Evolutionary conservation across 2,888 invertebrate genomes (phyloP).

Genomic region (Baccha elongata): DNA sequence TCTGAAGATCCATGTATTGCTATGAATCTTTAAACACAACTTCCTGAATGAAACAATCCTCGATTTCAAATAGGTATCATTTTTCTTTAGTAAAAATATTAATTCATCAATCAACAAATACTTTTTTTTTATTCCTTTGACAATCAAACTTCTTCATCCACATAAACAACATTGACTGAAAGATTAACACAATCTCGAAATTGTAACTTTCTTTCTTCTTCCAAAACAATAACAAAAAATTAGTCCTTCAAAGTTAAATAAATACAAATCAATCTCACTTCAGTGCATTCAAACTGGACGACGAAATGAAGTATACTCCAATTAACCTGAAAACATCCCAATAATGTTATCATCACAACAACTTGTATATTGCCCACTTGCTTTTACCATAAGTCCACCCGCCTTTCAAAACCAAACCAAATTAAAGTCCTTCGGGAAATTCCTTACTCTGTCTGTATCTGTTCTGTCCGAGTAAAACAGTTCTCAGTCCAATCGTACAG

Average conservation of each 20-base stretch:
- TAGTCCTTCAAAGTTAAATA: slow-evolving; percentile 42
- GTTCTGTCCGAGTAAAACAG: background rate
- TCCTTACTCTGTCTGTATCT: slow-evolving; percentile 44
- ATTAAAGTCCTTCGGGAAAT: slow-evolving; percentile 48
- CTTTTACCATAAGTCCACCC: background rate
- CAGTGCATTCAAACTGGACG: slow-evolving; percentile 1
- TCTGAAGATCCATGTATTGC: too few species aligned
- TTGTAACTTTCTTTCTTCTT: background rate
- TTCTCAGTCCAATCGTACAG: slow-evolving; percentile 12
- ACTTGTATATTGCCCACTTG: slow-evolving; percentile 26
- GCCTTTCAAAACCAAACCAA: slow-evolving; percentile 15
- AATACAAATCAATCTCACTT: slow-evolving; percentile 42
- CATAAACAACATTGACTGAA: too few species aligned
- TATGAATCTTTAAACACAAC: too few species aligned
- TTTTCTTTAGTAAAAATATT: too few species aligned
- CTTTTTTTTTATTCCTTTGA: background rate
- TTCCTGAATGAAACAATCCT: too few species aligned
- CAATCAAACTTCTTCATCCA: slow-evolving; percentile 2
- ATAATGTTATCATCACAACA: slow-evolving; percentile 62
- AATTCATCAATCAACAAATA: background rate
- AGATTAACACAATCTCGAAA: background rate
- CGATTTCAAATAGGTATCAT: too few species aligned
- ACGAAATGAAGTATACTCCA: slow-evolving; percentile 21
- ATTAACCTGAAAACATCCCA: slow-evolving; percentile 58
- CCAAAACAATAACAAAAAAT: too few species aligned